Evolutionary conservation across 2,888 invertebrate species (phyloP).

Genomic region (Eurois occulta): DNA sequence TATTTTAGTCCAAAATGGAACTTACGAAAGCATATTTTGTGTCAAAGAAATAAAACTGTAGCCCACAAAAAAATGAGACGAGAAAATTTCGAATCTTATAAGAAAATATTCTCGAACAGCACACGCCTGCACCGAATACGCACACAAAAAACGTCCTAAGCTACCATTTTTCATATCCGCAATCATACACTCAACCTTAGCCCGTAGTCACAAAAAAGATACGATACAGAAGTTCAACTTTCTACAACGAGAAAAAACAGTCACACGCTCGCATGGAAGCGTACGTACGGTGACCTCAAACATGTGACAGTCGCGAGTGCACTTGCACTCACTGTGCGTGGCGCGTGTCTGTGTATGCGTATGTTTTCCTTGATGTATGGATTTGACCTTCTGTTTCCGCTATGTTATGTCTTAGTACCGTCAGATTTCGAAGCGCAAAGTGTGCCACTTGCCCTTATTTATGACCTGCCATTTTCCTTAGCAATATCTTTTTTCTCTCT

Average conservation of each 20-base stretch:
- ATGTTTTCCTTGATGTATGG: neutral
- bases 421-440: conserved; percentile 73
- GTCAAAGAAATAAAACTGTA: conserved; percentile 28
- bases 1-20: neutral
- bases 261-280: too few relatives aligned
- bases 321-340: neutral
- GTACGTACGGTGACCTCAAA: neutral
- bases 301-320: neutral
- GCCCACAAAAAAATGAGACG: conserved; percentile 17
- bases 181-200: conserved; percentile 67
- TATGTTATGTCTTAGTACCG: conserved; percentile 40
- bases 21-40: conserved; percentile 21
- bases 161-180: conserved; percentile 66
- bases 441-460: conserved; percentile 82
- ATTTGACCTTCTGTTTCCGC: conserved; percentile 12
- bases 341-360: neutral
- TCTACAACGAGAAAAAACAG: neutral
- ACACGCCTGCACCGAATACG: conserved; percentile 16
- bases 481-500: conserved; percentile 79
- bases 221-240: neutral
- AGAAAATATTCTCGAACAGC: conserved; percentile 34
- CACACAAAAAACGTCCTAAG: conserved; percentile 51
- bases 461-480: conserved; percentile 80
- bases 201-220: conserved; percentile 10
- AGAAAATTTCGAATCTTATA: conserved; percentile 23